phyloP scores from a whole-genome alignment of 2,888 invertebrate genomes.

The Physocephala rufipes region DNA sequence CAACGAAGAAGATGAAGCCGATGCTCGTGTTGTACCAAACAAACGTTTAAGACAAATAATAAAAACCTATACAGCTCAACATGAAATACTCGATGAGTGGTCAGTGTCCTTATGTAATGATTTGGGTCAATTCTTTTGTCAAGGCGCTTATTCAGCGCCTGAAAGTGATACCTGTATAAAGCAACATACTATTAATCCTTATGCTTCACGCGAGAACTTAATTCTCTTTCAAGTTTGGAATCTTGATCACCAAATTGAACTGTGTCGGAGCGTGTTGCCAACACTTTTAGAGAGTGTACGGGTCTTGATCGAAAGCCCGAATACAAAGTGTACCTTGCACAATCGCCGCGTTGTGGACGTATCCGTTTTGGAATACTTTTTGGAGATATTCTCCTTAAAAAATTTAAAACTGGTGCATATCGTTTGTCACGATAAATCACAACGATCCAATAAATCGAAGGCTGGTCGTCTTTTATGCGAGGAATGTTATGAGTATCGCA shows the following conservation, averaged over 20 bases:
- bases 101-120: slow-evolving; percentile 71
- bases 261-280: slow-evolving; percentile 80
- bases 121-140: slow-evolving; percentile 74
- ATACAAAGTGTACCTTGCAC: slow-evolving; percentile 56
- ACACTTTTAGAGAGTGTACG: slow-evolving; percentile 71
- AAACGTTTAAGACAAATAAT: slow-evolving; percentile 60
- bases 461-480: slow-evolving; percentile 69
- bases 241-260: slow-evolving; percentile 85
- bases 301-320: slow-evolving; percentile 55
- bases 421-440: slow-evolving; percentile 84
- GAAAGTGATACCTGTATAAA: slow-evolving; percentile 67
- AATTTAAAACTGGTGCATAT: slow-evolving; percentile 89
- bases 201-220: slow-evolving; percentile 80
- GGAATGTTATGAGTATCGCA: slow-evolving; percentile 67
- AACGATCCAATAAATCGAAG: slow-evolving; percentile 69
- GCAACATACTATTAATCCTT: slow-evolving; percentile 83
- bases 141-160: slow-evolving; percentile 68
- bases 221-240: slow-evolving; percentile 92
- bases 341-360: slow-evolving; percentile 57
- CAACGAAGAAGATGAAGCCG: slow-evolving; percentile 51
- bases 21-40: slow-evolving; percentile 58
- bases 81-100: slow-evolving; percentile 61
- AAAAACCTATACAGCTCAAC: slow-evolving; percentile 57
- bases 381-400: slow-evolving; percentile 79
- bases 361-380: slow-evolving; percentile 72